phyloP scores from a whole-genome alignment of 2,888 invertebrate species.

The Rhopalosiphum nymphaeae region DNA sequence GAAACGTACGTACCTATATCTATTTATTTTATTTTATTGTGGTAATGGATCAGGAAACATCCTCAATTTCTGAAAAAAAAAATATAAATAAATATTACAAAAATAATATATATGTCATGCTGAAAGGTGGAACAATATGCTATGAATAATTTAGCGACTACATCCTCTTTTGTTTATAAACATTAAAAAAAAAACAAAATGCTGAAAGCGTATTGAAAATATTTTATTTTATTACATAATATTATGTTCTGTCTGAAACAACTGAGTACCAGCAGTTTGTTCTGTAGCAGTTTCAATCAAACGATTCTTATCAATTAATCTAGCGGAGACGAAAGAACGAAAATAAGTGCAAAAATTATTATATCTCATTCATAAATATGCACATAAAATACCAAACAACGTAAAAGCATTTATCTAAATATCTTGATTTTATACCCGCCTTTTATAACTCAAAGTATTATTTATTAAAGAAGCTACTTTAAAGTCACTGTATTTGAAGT shows the following conservation, averaged over 20 bases:
- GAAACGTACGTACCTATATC: background rate
- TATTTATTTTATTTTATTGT: background rate
- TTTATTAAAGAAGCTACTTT: background rate
- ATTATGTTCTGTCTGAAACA: background rate
- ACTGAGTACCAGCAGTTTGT: background rate
- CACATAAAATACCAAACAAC: background rate
- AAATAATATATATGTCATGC: background rate
- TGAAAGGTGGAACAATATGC: background rate
- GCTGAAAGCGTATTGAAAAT: background rate
- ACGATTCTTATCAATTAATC: background rate
- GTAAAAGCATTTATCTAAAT: background rate
- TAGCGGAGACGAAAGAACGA: background rate
- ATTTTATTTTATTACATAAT: background rate
- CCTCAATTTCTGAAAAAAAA: background rate
- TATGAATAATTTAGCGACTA: background rate
- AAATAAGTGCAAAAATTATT: background rate
- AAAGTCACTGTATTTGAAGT: background rate
- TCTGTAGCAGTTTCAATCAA: background rate
- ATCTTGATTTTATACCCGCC: background rate
- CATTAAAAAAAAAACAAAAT: background rate
- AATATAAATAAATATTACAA: background rate
- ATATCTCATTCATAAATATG: background rate
- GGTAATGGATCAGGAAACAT: background rate
- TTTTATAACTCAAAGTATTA: background rate
- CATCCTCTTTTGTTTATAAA: background rate